phyloP scores from a whole-genome alignment of 2,888 invertebrate genomes.

The Chouioia cunea region DNA sequence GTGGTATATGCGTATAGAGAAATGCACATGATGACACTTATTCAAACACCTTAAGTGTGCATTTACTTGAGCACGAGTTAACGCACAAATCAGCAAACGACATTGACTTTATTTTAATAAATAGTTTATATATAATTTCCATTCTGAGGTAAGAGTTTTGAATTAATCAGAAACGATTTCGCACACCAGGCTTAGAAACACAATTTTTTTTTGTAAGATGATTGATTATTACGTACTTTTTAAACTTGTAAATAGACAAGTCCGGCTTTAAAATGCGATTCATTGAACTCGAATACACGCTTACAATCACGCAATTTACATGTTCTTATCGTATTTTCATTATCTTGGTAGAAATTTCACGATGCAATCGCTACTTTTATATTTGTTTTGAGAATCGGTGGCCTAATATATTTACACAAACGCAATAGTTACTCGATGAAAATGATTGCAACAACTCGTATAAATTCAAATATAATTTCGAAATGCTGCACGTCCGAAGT shows the following conservation, averaged over 20 bases:
- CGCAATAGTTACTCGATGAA: slow-evolving; percentile 17
- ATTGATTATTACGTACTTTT: too few species aligned
- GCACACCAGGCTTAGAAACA: too few species aligned
- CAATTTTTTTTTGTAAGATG: too few species aligned
- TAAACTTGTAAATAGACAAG: too few species aligned
- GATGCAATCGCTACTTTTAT: slow-evolving; percentile 29
- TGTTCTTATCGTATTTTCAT: slow-evolving; percentile 19
- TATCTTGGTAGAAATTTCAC: slow-evolving; percentile 37
- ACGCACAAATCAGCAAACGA: slow-evolving; percentile 20
- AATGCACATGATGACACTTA: slow-evolving; percentile 35
- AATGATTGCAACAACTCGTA: neutral
- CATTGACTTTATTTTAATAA: slow-evolving; percentile 17
- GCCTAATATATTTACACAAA: slow-evolving; percentile 25
- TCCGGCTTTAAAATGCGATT: too few species aligned
- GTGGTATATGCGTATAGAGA: slow-evolving; percentile 31
- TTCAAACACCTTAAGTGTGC: neutral
- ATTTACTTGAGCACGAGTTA: slow-evolving; percentile 6
- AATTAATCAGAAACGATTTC: too few species aligned
- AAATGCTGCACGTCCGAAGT: neutral
- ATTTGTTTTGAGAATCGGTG: slow-evolving; percentile 12
- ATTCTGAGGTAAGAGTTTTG: slow-evolving; percentile 3
- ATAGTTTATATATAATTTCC: slow-evolving; percentile 37
- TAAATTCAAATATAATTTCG: neutral
- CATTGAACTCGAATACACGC: neutral
- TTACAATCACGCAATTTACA: slow-evolving; percentile 28